Base-by-base conservation (phyloP, 1,140 invertebrate species). In the Cydia strobilella region DNA sequence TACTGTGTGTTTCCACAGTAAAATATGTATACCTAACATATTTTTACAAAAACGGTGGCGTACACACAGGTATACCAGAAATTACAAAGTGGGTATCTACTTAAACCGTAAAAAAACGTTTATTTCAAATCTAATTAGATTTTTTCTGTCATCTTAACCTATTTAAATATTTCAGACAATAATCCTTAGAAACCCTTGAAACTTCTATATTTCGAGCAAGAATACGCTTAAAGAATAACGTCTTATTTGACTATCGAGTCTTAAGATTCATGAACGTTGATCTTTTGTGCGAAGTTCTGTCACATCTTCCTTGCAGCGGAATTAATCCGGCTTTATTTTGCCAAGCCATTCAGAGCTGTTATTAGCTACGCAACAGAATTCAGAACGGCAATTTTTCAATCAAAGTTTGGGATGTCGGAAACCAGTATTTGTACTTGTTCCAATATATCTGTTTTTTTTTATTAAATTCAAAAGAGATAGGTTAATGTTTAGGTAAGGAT, bases 221-320 rank as follows among this genome's bases (percentile, higher is more conserved):
- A 48, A 48, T 48, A 48, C 15, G 3, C 15, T 48, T 6, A 51
- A 51, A 18, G 15, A 15, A 51, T 51, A 51, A 51, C n/a, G 48
- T 51, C n/a, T 15, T 51, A 51, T n/a, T 6, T 6, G 48, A 51
- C 48, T 51, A 51, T 51, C 9, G n/a, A 51, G n/a, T 51, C 48
- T 51, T 7, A 15, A 51, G 15, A 51, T 51, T 51, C 4, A 51
- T 51, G 13, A 51, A n/a, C 48, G 48, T 51, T 51, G 48, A n/a
- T 51, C 48, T 51, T 51, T 18, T 51, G 48, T 9, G 15, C 13
- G n/a, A 7, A 15, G 4, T 51, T n/a, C 48, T 51, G 48, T 51
- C 48, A 51, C 48, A n/a, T 51, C 48, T 51, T 51, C 48, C n/a
- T 18, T 51, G 48, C 48, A 51, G 48, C 48, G 48, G 48, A 51